Evolutionary conservation across 2,888 invertebrate species (phyloP).

Genomic region (Silvanus unidentatus): DNA sequence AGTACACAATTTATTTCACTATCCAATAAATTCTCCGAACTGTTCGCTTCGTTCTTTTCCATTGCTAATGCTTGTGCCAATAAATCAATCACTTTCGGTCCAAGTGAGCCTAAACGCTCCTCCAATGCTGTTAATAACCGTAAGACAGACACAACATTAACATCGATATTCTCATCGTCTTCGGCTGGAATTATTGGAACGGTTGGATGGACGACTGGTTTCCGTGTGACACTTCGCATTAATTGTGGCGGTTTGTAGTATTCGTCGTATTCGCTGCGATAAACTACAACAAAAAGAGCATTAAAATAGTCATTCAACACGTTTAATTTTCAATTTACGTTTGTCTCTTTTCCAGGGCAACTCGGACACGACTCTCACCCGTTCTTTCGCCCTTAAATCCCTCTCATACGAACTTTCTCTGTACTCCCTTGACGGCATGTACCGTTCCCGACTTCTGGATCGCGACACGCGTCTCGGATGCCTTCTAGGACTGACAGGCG

Average conservation of each 20-base stretch:
- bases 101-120: conserved; percentile 76
- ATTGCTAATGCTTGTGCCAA: conserved; percentile 71
- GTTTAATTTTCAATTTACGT: conserved; percentile 13
- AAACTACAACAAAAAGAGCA: conserved; percentile 5
- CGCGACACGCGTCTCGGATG: not conserved
- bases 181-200: conserved; percentile 25
- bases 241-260: conserved; percentile 37
- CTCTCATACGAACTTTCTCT: conserved; percentile 30
- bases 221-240: conserved; percentile 38
- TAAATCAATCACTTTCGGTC: conserved; percentile 71
- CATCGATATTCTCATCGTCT: conserved; percentile 50
- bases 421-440: conserved; percentile 5
- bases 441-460: conserved; percentile 10
- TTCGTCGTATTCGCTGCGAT: conserved; percentile 19
- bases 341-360: conserved; percentile 33
- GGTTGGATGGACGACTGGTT: conserved; percentile 18
- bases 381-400: conserved; percentile 27
- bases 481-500: not conserved
- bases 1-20: conserved; percentile 69
- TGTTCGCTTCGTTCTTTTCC: conserved; percentile 67
- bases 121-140: conserved; percentile 75
- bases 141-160: conserved; percentile 61
- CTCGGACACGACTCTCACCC: conserved; percentile 31
- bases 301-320: not conserved
- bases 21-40: conserved; percentile 66